Evolutionary conservation across 1,140 invertebrate species (phyloP).

Genomic region (Ostrea denselamellosa): DNA sequence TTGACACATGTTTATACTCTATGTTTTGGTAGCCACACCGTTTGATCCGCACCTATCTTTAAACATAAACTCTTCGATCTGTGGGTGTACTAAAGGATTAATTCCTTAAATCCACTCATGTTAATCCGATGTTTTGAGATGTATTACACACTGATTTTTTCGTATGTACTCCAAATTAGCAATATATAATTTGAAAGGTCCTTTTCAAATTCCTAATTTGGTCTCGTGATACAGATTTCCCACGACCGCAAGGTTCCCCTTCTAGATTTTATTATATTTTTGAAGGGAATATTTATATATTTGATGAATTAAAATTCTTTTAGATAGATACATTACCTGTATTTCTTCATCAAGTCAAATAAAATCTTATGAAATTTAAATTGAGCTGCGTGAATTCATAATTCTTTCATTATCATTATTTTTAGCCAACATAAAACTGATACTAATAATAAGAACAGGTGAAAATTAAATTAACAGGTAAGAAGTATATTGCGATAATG

Average conservation of each 20-base stretch:
- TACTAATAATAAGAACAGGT: background rate
- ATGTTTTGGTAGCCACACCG: background rate
- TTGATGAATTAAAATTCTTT: no score
- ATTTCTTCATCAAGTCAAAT: no score
- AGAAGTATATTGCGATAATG: background rate
- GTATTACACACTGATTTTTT: background rate
- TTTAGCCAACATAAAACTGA: background rate
- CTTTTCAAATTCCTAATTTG: no score
- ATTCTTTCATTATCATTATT: no score
- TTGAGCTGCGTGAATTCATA: no score
- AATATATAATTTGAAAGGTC: background rate
- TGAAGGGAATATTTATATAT: no score
- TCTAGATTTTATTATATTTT: no score
- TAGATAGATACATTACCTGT: no score
- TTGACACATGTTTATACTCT: background rate
- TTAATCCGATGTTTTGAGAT: background rate
- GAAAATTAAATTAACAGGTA: background rate
- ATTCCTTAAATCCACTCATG: background rate
- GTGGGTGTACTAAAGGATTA: background rate
- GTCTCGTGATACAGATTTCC: no score
- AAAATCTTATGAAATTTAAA: no score
- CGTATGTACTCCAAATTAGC: background rate
- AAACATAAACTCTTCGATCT: no score
- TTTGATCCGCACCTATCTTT: background rate
- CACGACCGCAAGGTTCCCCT: no score